Conservation (phyloP, 2,888 invertebrate species). For the Endomychus coccineus region DNA sequence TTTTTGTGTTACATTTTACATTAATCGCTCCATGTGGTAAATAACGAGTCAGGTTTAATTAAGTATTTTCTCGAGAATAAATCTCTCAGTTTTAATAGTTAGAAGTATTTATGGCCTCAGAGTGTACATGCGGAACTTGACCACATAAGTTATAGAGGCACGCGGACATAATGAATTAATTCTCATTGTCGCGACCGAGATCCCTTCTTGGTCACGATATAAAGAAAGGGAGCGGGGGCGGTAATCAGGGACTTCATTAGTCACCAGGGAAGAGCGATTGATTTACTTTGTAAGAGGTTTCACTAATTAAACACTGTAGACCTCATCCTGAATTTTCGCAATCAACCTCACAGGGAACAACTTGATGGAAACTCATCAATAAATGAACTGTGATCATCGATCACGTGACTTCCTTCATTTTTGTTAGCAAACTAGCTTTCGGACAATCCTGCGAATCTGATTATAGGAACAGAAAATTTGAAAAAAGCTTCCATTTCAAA, state of each 20-base stretch:
- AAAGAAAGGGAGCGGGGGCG: slow-evolving; percentile 22
- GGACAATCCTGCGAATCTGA: no score
- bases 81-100: slow-evolving; percentile 14
- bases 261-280: slow-evolving; percentile 44
- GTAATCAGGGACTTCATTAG: slow-evolving; percentile 46
- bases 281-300: slow-evolving; percentile 36
- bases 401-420: no score
- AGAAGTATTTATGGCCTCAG: slow-evolving; percentile 14
- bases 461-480: no score
- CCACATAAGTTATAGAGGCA: slow-evolving; percentile 23
- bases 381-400: no score
- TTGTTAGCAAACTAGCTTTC: no score
- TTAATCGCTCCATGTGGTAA: no score
- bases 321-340: no score
- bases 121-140: slow-evolving; percentile 16
- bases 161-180: slow-evolving; percentile 40
- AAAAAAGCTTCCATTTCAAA: no score
- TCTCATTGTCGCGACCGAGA: slow-evolving; percentile 36
- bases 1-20: no score
- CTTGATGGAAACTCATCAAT: no score
- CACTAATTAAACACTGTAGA: slow-evolving; percentile 43
- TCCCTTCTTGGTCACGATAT: slow-evolving; percentile 19
- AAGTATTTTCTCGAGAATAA: slow-evolving; percentile 18
- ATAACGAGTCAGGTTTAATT: slow-evolving; percentile 25
- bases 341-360: no score